phyloP scores from a whole-genome alignment of 2,113 vertebrate species.

The Peucedramus taeniatus region DNA sequence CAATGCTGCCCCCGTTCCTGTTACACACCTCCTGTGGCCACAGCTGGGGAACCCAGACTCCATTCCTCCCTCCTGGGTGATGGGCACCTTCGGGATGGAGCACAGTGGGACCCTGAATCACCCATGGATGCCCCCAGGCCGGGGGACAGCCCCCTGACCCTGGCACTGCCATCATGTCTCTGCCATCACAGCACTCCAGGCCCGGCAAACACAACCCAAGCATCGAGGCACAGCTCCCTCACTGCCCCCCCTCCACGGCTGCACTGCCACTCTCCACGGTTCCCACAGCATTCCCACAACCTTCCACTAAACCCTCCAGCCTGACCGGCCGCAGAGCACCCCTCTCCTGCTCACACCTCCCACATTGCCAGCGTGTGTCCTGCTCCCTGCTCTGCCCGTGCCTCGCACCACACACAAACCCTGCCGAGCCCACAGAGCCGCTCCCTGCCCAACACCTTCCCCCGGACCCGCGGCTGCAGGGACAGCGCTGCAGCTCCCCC shows the following conservation, averaged over 20 bases:
- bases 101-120: not conserved
- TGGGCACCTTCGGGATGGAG: not conserved
- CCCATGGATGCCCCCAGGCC: fast-evolving
- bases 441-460: fast-evolving
- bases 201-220: not conserved
- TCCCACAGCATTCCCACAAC: not conserved
- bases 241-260: fast-evolving
- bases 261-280: fast-evolving
- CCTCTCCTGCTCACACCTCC: not conserved
- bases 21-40: not conserved
- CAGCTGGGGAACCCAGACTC: not conserved
- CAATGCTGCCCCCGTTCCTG: not conserved
- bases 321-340: not conserved
- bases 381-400: not conserved
- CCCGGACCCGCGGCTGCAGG: fast-evolving
- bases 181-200: not conserved
- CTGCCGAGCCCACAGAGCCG: not conserved
- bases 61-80: not conserved
- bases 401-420: not conserved
- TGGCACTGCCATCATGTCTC: not conserved
- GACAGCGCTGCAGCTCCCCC: too few relatives aligned
- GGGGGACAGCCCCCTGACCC: not conserved
- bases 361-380: fast-evolving
- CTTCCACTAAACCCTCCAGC: not conserved
- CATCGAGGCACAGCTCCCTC: not conserved